Evolutionary conservation across 2,113 vertebrate genomes (phyloP).

Genomic region (Cephalophus harveyi): DNA sequence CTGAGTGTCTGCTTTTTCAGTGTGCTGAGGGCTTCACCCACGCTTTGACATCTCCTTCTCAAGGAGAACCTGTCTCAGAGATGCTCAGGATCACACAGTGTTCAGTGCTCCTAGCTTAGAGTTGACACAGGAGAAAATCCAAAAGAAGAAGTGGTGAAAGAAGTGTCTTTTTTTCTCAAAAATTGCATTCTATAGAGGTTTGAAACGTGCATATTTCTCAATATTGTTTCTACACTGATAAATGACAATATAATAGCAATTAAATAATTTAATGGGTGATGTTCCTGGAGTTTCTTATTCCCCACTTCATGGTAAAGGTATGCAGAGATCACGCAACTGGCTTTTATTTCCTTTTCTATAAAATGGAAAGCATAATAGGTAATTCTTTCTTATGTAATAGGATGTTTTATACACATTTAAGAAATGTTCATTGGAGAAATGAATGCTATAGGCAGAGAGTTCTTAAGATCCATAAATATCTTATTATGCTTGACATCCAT

Average conservation of each 20-base stretch:
- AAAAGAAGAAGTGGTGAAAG: background rate
- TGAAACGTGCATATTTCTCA: background rate
- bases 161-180: background rate
- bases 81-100: background rate
- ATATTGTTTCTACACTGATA: background rate
- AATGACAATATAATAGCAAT: background rate
- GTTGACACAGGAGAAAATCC: background rate
- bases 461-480: background rate
- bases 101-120: background rate
- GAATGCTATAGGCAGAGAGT: background rate
- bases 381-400: background rate
- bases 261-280: background rate
- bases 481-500: background rate
- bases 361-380: background rate
- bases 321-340: background rate
- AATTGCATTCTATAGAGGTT: background rate
- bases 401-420: background rate
- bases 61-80: background rate
- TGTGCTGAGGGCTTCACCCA: background rate
- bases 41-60: background rate
- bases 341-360: background rate
- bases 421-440: constrained; percentile 26
- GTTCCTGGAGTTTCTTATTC: background rate
- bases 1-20: background rate
- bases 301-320: background rate